Percentiles rank a stretch among this genome's conserved stretches.
Evolutionary conservation across 2,797 vertebrate species (phyloP).

Genomic region (Leptodactylus fallax): DNA sequence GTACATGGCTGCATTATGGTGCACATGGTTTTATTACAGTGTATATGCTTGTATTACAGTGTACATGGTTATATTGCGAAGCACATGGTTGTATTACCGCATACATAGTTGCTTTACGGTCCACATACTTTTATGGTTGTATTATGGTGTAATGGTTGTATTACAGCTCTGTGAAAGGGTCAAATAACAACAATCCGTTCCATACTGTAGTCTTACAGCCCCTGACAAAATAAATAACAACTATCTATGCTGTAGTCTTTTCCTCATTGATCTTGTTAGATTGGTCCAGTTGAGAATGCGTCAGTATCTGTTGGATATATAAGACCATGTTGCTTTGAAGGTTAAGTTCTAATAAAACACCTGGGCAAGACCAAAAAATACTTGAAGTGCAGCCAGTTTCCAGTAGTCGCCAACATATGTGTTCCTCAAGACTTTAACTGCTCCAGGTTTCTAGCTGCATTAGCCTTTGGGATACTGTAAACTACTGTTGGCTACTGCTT

Average conservation of each 20-base stretch:
- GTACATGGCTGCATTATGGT: too few relatives aligned
- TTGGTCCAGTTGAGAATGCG: not conserved
- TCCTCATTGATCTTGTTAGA: not conserved
- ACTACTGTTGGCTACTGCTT: not conserved
- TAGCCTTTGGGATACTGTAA: not conserved
- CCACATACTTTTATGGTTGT: too few relatives aligned
- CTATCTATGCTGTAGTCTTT: too few relatives aligned
- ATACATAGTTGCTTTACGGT: too few relatives aligned
- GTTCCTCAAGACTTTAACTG: not conserved
- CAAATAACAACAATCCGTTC: not conserved
- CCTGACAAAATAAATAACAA: not conserved
- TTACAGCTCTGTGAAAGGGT: too few relatives aligned
- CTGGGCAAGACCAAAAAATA: not conserved
- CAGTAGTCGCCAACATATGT: not conserved
- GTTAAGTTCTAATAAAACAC: constrained; percentile 3
- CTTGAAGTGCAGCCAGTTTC: not conserved
- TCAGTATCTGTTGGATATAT: not conserved
- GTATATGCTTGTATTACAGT: too few relatives aligned
- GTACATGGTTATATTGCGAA: too few relatives aligned
- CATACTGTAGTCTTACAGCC: not conserved
- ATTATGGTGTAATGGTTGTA: too few relatives aligned
- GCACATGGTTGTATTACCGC: too few relatives aligned
- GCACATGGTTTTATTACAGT: too few relatives aligned
- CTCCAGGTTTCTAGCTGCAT: not conserved
- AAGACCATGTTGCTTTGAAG: not conserved